Conservation (phyloP, 2,113 vertebrate genomes). For the Urocitellus parryii region DNA sequence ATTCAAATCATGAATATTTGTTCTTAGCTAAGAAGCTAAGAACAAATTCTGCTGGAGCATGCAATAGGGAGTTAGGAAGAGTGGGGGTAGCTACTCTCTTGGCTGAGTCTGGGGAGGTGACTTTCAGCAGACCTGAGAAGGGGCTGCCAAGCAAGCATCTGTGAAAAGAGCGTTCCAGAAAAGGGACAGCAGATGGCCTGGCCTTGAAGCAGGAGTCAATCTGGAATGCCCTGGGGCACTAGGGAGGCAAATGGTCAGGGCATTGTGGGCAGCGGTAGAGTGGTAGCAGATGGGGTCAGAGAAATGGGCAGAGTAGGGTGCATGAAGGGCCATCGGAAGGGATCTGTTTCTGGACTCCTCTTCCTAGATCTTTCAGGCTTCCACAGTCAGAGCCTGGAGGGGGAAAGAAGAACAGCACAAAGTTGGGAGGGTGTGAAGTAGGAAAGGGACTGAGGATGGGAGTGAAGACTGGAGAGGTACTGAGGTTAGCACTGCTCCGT, state of each 20-base stretch:
- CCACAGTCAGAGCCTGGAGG: background rate
- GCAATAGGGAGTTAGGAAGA: background rate
- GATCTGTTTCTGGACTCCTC: slow-evolving; percentile 15
- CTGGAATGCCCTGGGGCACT: background rate
- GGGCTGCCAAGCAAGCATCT: background rate
- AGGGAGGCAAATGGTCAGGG: background rate
- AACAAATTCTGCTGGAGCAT: background rate
- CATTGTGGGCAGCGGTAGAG: background rate
- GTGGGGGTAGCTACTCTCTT: background rate
- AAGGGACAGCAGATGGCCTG: background rate
- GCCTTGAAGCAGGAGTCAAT: background rate
- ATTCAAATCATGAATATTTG: background rate
- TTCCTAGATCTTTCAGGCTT: background rate
- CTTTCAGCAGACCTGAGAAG: background rate
- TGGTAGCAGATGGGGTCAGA: background rate
- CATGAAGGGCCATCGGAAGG: background rate
- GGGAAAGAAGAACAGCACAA: background rate
- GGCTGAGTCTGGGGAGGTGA: background rate
- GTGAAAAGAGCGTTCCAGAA: background rate
- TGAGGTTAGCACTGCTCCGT: background rate
- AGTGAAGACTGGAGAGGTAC: background rate
- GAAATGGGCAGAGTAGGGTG: background rate
- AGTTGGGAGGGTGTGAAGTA: background rate
- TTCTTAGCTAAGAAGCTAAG: background rate
- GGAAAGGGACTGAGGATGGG: background rate